Evolutionary conservation across 1,140 invertebrate species (phyloP), one percentile per base, ranked within the genome.

Genomic region (Hypothenemus hampei): DNA sequence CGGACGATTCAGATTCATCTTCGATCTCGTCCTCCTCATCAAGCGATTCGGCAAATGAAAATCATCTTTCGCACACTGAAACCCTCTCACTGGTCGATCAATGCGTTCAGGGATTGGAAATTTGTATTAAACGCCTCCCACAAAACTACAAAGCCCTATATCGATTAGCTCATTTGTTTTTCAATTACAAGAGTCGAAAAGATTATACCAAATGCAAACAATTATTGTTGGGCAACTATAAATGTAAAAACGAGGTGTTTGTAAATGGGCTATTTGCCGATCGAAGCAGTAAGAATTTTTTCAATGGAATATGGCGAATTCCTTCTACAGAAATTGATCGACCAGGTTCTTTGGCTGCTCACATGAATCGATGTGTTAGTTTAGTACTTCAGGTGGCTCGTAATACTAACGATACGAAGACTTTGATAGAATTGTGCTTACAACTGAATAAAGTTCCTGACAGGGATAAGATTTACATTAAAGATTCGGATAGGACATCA

Each of bases 131-230:
- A 39, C 75, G 93, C 31, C 93, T 93, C 73, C 84, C 89, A 0
- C 87, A 90, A 61, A 92, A 97, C 74, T 96, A 95, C 70, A 97
- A 97, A 73, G 89, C 91, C 0, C 76, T 93, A 20, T 96, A 94
- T 44, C 79, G 92, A 56, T 70, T 97, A 21, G 85, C 89, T 1
- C 81, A 93, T 71, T 85, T 89, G 63, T 93, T 86, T 70, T 88
- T 86, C 66, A 78, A 86, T 52, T 89, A 86, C 21, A 78, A 83
- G 65, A 74, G 74, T 35, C 76, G 79, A 35, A 84, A 81, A 68
- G 79, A 89, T 68, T 76, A 83, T 21, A 73, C 75, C 49, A 83
- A 82, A 68, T 84, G 84, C 58, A 78, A 82, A 61, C 82, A 88
- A 60, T 72, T 91, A 7, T 77, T 92, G 50, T 65, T 91, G 37